Conservation (phyloP, 2,888 invertebrate genomes). For the Sphaerolaimus hirsutus region DNA sequence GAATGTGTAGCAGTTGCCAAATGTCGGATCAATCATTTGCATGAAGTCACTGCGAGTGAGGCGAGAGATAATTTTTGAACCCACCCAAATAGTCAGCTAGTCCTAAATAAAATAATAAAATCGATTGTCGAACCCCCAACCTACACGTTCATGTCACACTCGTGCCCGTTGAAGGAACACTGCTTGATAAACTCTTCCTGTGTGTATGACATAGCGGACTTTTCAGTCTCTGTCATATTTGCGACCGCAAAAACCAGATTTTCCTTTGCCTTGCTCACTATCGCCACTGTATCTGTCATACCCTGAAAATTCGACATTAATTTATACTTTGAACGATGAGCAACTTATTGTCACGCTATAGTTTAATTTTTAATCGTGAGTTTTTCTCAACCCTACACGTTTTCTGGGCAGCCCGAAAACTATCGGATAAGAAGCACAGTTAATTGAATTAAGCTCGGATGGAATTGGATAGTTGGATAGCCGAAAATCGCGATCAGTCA, state of each 20-base stretch:
- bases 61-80: background rate
- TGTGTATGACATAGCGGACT: conserved; percentile 7
- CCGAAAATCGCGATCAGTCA: too few species aligned
- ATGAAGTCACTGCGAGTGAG: conserved; percentile 18
- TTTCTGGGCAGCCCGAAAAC: too few species aligned
- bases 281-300: conserved; percentile 20
- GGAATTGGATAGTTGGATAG: too few species aligned
- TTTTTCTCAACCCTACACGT: too few species aligned
- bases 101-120: background rate
- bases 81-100: background rate
- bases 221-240: conserved; percentile 11
- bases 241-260: conserved; percentile 22
- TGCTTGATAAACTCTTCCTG: conserved; percentile 17
- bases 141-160: conserved; percentile 19
- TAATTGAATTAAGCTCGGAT: too few species aligned
- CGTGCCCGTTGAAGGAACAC: conserved; percentile 21
- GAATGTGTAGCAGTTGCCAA: conserved; percentile 24
- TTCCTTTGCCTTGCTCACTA: conserved; percentile 19
- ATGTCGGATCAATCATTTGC: conserved; percentile 18
- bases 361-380: too few species aligned
- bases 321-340: too few species aligned
- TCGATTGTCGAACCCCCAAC: background rate
- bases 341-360: too few species aligned
- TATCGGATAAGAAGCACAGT: too few species aligned
- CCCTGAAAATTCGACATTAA: too few species aligned